These are phyloP conservation scores for Leiothrix lutea DNA, from an alignment of 2,113 vertebrate species.

Conservation along the genomic window DNA sequence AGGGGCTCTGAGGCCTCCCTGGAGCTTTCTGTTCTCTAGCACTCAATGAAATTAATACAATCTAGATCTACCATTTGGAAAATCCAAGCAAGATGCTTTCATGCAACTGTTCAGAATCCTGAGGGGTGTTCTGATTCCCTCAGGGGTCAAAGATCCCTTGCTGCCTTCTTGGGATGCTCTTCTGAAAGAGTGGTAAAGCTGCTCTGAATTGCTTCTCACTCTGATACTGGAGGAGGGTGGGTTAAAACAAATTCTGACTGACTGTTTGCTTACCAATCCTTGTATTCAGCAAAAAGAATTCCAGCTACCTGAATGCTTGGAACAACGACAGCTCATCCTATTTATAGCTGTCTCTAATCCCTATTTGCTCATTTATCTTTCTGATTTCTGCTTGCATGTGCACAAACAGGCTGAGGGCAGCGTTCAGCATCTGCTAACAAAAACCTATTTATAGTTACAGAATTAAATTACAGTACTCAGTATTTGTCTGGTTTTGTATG, in stretches of 20 bases:
- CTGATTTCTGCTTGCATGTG: background rate
- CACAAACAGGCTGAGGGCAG: background rate
- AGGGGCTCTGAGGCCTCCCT: background rate
- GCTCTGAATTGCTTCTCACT: background rate
- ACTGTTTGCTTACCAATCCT: background rate
- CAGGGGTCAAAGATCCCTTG: background rate
- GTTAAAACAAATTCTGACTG: background rate
- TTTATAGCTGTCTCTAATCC: constrained; percentile 16
- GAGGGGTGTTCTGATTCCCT: background rate
- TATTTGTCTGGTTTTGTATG: constrained; percentile 7
- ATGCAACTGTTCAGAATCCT: background rate
- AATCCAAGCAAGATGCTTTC: background rate
- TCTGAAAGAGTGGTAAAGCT: background rate
- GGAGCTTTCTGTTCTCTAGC: background rate
- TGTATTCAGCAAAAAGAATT: background rate
- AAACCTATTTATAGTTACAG: background rate
- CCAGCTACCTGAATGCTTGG: constrained; percentile 7
- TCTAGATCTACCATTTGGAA: background rate
- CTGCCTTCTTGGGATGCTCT: background rate
- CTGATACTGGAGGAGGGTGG: background rate
- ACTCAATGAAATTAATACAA: background rate
- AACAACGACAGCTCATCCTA: background rate
- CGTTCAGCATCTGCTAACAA: background rate
- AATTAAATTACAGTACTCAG: background rate
- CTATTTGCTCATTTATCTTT: background rate